These are phyloP conservation scores for Taenioides sp. DNA, from an alignment of 2,797 vertebrate species.

Conservation along the genomic window DNA sequence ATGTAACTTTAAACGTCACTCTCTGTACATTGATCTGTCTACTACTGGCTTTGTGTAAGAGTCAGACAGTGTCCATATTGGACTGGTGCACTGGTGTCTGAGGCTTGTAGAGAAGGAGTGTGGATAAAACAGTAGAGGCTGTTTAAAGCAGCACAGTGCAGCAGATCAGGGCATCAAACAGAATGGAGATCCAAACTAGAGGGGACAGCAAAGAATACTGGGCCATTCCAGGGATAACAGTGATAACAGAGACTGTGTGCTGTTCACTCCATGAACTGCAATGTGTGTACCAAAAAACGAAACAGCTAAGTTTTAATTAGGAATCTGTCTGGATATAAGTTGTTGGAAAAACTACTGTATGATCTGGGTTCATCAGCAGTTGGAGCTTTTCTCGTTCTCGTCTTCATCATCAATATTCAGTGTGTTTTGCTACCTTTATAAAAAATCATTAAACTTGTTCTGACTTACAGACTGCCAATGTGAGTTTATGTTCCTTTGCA, in stretches of 20 bases:
- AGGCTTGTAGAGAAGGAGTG: slow-evolving; percentile 17
- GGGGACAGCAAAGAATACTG: slow-evolving; percentile 38
- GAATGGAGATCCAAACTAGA: slow-evolving; percentile 44
- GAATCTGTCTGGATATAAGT: slow-evolving; percentile 14
- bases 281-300: slow-evolving; percentile 19
- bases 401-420: slow-evolving; percentile 19
- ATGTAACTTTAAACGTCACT: slow-evolving; percentile 16
- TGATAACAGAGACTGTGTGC: slow-evolving; percentile 1
- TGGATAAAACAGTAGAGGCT: slow-evolving; percentile 4
- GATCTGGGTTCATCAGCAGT: slow-evolving; percentile 39
- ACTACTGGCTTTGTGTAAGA: slow-evolving; percentile 9
- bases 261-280: slow-evolving; percentile 23
- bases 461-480: slow-evolving; percentile 39
- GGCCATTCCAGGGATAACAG: slow-evolving; percentile 40
- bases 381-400: slow-evolving; percentile 14
- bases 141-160: slow-evolving; percentile 27
- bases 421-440: slow-evolving; percentile 73
- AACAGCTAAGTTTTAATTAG: not conserved
- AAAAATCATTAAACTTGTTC: slow-evolving; percentile 71
- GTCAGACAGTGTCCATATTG: slow-evolving; percentile 8
- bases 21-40: slow-evolving; percentile 17
- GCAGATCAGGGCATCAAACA: slow-evolving; percentile 44
- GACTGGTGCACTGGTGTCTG: slow-evolving; percentile 14
- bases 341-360: slow-evolving; percentile 22
- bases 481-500: slow-evolving; percentile 21